Evolutionary conservation across 1,140 invertebrate species (phyloP).

Genomic region (Brachystomella parvula): DNA sequence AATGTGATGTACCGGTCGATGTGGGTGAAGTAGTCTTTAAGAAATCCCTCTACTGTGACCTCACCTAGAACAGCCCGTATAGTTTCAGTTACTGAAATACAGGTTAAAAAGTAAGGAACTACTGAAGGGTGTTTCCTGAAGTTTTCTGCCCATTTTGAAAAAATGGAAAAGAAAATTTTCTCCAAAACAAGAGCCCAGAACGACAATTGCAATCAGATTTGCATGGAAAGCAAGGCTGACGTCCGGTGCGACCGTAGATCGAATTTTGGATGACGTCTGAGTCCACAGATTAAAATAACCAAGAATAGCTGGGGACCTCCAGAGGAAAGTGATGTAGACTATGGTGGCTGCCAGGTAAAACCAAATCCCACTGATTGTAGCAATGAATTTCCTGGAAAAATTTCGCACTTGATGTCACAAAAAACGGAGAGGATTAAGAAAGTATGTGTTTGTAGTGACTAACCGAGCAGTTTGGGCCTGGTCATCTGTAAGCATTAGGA

Average conservation of each 20-base stretch:
- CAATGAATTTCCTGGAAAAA: conserved; percentile 18
- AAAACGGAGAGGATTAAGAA: background rate
- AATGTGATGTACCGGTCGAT: conserved; percentile 22
- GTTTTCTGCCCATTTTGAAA: conserved; percentile 18
- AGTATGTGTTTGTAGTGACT: background rate
- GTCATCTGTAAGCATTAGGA: background rate
- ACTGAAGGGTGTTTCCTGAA: background rate
- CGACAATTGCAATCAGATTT: conserved; percentile 22
- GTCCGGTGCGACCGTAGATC: conserved; percentile 10
- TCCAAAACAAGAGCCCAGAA: conserved; percentile 18
- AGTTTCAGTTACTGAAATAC: background rate
- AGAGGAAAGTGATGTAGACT: conserved; percentile 23
- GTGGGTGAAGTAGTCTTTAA: conserved; percentile 23
- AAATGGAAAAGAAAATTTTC: conserved; percentile 32
- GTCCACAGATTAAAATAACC: conserved; percentile 18
- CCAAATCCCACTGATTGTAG: conserved; percentile 25
- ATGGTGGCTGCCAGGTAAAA: conserved; percentile 24
- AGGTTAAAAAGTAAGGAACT: background rate
- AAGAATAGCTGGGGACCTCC: conserved; percentile 12
- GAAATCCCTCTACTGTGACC: conserved; percentile 17
- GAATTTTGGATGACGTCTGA: conserved; percentile 4
- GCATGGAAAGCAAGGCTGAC: conserved; percentile 12
- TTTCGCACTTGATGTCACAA: background rate
- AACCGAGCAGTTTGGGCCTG: conserved; percentile 23
- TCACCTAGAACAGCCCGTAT: conserved; percentile 1